Evolutionary conservation across 2,888 invertebrate genomes (phyloP).

Genomic region (Xestia rhomboidea): DNA sequence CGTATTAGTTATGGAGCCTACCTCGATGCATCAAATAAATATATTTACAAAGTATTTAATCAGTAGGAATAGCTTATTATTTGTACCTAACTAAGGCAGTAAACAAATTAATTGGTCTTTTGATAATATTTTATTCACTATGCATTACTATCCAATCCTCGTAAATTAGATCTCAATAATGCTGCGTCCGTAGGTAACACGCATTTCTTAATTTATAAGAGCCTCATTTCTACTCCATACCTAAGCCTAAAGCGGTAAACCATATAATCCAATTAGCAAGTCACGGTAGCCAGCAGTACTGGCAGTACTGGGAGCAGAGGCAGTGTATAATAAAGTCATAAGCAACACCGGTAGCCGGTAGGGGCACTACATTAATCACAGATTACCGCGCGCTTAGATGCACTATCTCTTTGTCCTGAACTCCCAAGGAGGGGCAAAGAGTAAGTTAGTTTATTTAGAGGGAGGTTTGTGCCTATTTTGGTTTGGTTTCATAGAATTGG

Average conservation of each 20-base stretch:
- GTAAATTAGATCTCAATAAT: no score
- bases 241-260: constrained; percentile 30
- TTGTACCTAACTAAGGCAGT: not conserved
- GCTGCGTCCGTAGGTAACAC: no score
- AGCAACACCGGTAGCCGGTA: constrained; percentile 81
- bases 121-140: no score
- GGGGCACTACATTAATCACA: constrained; percentile 83
- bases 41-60: not conserved
- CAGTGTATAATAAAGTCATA: constrained; percentile 77
- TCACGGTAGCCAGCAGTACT: constrained; percentile 58
- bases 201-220: no score
- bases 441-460: constrained; percentile 28
- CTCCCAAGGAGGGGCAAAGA: constrained; percentile 80
- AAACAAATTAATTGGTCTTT: not conserved
- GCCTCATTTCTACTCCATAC: no score
- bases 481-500: not conserved
- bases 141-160: no score
- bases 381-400: constrained; percentile 82
- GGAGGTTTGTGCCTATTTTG: constrained; percentile 43
- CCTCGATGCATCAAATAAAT: not conserved
- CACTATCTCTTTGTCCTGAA: constrained; percentile 81
- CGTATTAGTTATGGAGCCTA: not conserved
- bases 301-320: constrained; percentile 50
- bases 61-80: not conserved
- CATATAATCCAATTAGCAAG: constrained; percentile 71